Conservation (phyloP, 2,113 vertebrate genomes). For the Scophthalmus maximus region DNA sequence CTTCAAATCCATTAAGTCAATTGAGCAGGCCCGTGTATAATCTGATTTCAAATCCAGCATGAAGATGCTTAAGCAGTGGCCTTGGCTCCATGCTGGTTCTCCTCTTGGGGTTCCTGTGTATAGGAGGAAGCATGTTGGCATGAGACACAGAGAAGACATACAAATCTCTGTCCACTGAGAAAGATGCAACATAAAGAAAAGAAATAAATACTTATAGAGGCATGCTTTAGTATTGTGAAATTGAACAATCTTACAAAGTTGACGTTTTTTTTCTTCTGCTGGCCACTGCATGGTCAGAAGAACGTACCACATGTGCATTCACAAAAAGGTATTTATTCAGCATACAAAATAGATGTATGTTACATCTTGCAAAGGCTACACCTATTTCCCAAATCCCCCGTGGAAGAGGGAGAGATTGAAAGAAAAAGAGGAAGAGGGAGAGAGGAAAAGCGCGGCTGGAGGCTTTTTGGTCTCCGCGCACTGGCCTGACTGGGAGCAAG, state of each 20-base stretch:
- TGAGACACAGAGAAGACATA: neutral
- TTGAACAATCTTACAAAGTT: neutral
- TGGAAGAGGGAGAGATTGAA: slow-evolving; percentile 56
- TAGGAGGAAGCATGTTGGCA: neutral
- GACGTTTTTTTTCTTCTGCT: slow-evolving; percentile 2
- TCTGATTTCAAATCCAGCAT: slow-evolving; percentile 94
- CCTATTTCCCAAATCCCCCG: slow-evolving; percentile 78
- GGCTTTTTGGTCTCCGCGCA: slow-evolving; percentile 82
- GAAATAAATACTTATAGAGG: neutral
- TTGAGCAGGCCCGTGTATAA: slow-evolving; percentile 92
- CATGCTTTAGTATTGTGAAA: neutral
- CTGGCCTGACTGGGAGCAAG: slow-evolving; percentile 84
- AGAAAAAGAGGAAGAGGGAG: slow-evolving; percentile 48
- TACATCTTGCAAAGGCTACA: slow-evolving; percentile 72
- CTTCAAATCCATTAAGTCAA: slow-evolving; percentile 98
- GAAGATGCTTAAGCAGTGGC: slow-evolving; percentile 89
- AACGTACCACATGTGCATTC: slow-evolving; percentile 42
- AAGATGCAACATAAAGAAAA: slow-evolving; percentile 30
- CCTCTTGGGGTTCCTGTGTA: slow-evolving; percentile 23
- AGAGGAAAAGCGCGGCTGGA: slow-evolving; percentile 77
- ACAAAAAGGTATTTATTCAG: slow-evolving; percentile 36
- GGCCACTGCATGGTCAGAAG: slow-evolving; percentile 13
- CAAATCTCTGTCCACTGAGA: slow-evolving; percentile 9
- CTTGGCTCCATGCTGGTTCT: slow-evolving; percentile 63
- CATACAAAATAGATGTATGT: slow-evolving; percentile 74